Conservation (phyloP, 2,797 vertebrate genomes). For the Acanthopagrus latus region DNA sequence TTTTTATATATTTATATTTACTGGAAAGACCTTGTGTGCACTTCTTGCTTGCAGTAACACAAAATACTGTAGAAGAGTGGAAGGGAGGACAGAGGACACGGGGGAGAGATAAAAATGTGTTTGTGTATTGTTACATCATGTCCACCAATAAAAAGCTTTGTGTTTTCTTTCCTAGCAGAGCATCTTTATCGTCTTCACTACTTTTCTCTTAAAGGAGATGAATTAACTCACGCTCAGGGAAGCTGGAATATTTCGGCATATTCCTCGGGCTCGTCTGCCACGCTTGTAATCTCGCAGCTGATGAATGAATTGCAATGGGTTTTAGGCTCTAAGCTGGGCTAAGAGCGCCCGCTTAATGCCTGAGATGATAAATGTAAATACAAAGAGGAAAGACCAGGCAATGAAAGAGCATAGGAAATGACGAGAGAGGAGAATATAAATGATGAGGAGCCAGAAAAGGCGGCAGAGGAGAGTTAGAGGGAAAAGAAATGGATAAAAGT, state of each 20-base stretch:
- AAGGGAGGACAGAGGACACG: neutral
- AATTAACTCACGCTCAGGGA: conserved; percentile 34
- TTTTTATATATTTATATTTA: conserved; percentile 29
- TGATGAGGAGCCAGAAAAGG: conserved; percentile 44
- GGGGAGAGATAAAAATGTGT: neutral
- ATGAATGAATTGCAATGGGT: conserved; percentile 60
- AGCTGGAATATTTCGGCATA: conserved; percentile 27
- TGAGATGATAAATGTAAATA: conserved; percentile 86
- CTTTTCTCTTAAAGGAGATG: conserved; percentile 10
- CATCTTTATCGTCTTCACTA: neutral
- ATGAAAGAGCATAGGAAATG: conserved; percentile 75
- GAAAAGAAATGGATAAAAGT: conserved; percentile 36
- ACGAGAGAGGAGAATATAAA: conserved; percentile 68
- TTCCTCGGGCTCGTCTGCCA: conserved; percentile 30
- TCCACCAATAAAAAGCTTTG: neutral
- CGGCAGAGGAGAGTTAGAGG: conserved; percentile 25
- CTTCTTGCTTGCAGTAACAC: conserved; percentile 30
- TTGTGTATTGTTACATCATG: conserved; percentile 27
- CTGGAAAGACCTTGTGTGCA: conserved; percentile 59
- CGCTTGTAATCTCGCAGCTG: conserved; percentile 50
- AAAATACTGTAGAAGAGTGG: conserved; percentile 16
- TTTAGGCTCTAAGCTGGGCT: conserved; percentile 52
- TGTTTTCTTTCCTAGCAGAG: conserved; percentile 36
- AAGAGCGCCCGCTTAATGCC: conserved; percentile 83
- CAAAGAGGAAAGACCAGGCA: conserved; percentile 87